Evolutionary conservation across 2,888 invertebrate genomes (phyloP), one percentile per base, ranked within the genome.

Genomic region (Drosophila meridiana): DNA sequence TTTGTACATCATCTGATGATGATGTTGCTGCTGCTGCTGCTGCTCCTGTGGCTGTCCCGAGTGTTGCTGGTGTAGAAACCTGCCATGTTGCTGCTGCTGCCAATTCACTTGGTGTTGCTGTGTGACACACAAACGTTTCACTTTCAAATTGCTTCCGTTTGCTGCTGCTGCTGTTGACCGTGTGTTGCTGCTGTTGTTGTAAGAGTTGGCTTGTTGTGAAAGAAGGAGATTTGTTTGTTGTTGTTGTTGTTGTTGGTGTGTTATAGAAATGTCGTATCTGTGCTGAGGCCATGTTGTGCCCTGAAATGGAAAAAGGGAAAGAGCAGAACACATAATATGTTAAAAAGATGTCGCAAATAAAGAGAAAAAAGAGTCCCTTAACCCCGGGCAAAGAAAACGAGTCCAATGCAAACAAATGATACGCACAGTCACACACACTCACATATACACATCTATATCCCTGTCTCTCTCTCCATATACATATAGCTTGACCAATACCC

Each of bases 281-380:
- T 93, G 92, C 91, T 93, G 93, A 93, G 93, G 93, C 93, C 93
- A 93, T 93, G 92, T 93, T 93, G 93, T 92, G 93, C 93, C 93
- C 93, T 93, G 62, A 56, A 90, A 56, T 57, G 26, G 8, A 34
- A 67, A 69, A 56, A 59, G 20, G 7, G 43, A 68, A 69, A 38
- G 48, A 66, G 32, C 34, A 67, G 20, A 45, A 66, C 59, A 56
- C 65, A 83, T 62, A 53, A 68, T 40, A 78, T 60, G 70, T 78
- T 72, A 69, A 74, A 77, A 80, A 66, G 56, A 83, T 69, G 77
- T 70, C 59, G 58, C 56, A 30, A 56, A 42, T 32, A 34, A 50
- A 50, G 50, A 13, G 1, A 5, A 40, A 40, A 14, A n/a, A 32
- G 28, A 53, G 43, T 26, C 53, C 42, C 4, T 60, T 60, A 62